A percentile compares a stretch with the other conserved stretches of the same genome.
These are phyloP conservation scores for Mamestra brassicae DNA, from an alignment of 2,888 invertebrate species.

Conservation along the genomic window DNA sequence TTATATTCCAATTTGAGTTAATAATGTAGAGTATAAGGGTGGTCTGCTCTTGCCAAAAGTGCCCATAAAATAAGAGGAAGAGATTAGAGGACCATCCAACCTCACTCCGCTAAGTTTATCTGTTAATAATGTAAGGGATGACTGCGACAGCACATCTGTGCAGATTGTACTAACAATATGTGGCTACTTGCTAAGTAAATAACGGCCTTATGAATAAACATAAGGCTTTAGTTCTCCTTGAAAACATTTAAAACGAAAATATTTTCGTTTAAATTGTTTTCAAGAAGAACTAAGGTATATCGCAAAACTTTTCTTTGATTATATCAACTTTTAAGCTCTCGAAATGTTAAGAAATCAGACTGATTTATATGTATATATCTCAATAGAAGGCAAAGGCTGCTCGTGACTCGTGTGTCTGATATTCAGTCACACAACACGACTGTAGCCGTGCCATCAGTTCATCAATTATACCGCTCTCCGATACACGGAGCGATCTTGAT, in stretches of 20 bases:
- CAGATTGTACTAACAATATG: constrained; percentile 1
- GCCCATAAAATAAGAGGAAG: constrained; percentile 46
- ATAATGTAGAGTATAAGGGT: constrained; percentile 44
- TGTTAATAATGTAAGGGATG: constrained; percentile 41
- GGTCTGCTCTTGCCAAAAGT: constrained; percentile 39
- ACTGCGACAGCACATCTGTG: constrained; percentile 30
- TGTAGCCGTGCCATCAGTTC: constrained; percentile 44
- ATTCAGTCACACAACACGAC: constrained; percentile 29
- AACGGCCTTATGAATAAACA: background rate
- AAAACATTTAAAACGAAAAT: no score
- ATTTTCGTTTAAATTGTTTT: background rate
- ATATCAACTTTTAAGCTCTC: background rate
- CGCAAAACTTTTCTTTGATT: background rate
- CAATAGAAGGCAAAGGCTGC: background rate
- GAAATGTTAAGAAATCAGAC: background rate
- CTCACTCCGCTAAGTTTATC: constrained; percentile 39
- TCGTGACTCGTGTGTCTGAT: constrained; percentile 3
- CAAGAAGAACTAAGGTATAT: background rate
- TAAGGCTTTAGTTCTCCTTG: no score
- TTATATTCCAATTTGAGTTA: constrained; percentile 44
- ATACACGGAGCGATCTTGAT: constrained; percentile 44
- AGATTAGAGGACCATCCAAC: constrained; percentile 43
- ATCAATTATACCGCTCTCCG: constrained; percentile 48
- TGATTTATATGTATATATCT: background rate
- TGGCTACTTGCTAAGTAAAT: constrained; percentile 12